Evolutionary conservation across 2,797 vertebrate genomes (phyloP).

Genomic region (Pseudochromis fuscus): DNA sequence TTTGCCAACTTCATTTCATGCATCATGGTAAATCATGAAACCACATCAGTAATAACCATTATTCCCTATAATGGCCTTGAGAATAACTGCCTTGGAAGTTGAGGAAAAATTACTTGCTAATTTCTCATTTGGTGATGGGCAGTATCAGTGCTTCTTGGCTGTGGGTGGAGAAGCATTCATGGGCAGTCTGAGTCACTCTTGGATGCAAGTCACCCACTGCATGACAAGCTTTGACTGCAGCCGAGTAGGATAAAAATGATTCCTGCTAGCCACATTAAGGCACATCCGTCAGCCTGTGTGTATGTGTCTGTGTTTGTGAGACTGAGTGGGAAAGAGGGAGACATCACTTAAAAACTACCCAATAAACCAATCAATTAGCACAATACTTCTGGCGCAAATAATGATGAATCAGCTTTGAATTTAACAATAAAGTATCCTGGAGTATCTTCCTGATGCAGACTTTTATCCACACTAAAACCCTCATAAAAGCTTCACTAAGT

Average conservation of each 20-base stretch:
- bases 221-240: slow-evolving; percentile 57
- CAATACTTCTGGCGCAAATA: slow-evolving; percentile 23
- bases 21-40: slow-evolving; percentile 78
- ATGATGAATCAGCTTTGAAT: slow-evolving; percentile 21
- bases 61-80: slow-evolving; percentile 63
- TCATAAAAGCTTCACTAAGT: slow-evolving; percentile 33
- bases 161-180: slow-evolving; percentile 53
- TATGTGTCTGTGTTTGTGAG: slow-evolving; percentile 1
- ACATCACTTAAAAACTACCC: slow-evolving; percentile 24
- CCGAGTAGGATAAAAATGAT: slow-evolving; percentile 39
- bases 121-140: slow-evolving; percentile 65
- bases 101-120: slow-evolving; percentile 64
- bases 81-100: slow-evolving; percentile 73
- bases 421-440: slow-evolving; percentile 23
- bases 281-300: slow-evolving; percentile 9
- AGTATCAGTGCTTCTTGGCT: slow-evolving; percentile 41
- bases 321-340: slow-evolving; percentile 7
- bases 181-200: slow-evolving; percentile 59
- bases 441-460: slow-evolving; percentile 24
- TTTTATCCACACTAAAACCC: slow-evolving; percentile 28
- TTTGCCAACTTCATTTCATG: slow-evolving; percentile 81
- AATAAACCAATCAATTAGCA: slow-evolving; percentile 42
- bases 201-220: slow-evolving; percentile 65
- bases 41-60: slow-evolving; percentile 72
- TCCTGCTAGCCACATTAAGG: slow-evolving; percentile 21